These are phyloP conservation scores for Mechanitis mazaeus DNA, from an alignment of 2,888 invertebrate species.

Conservation along the genomic window DNA sequence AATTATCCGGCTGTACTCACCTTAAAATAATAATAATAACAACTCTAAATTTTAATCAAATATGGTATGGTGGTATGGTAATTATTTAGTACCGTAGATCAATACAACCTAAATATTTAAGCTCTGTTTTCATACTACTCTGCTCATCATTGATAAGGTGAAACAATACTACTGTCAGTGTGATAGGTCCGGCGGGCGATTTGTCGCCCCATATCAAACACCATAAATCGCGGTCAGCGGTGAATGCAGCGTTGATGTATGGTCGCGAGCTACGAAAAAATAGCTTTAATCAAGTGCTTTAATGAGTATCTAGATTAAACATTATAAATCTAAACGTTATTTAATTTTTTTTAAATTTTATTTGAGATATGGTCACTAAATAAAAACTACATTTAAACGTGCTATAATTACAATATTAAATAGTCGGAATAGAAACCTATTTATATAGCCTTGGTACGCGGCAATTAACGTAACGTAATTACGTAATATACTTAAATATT, in stretches of 20 bases:
- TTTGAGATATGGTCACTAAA: too few species aligned
- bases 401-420: too few species aligned
- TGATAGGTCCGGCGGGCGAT: slow-evolving; percentile 39
- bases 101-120: not conserved
- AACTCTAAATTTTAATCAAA: too few species aligned
- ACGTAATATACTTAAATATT: too few species aligned
- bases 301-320: not conserved
- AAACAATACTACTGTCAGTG: slow-evolving; percentile 38
- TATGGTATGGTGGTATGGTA: too few species aligned
- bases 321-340: slow-evolving; percentile 8
- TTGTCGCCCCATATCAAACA: slow-evolving; percentile 53
- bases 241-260: slow-evolving; percentile 48
- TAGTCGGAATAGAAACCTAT: too few species aligned
- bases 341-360: not conserved
- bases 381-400: too few species aligned
- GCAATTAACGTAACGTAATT: too few species aligned
- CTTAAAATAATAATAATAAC: too few species aligned
- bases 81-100: too few species aligned
- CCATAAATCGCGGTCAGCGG: slow-evolving; percentile 50
- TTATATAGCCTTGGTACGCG: too few species aligned
- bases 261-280: slow-evolving; percentile 27
- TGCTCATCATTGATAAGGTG: slow-evolving; percentile 31
- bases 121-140: slow-evolving; percentile 16
- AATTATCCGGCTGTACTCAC: too few species aligned
- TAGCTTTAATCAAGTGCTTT: slow-evolving; percentile 9